A percentile compares a stretch with the other conserved stretches of the same genome.
These are phyloP conservation scores for Haliaeetus leucogaster DNA, from an alignment of 2,113 vertebrate genomes.

Conservation along the genomic window DNA sequence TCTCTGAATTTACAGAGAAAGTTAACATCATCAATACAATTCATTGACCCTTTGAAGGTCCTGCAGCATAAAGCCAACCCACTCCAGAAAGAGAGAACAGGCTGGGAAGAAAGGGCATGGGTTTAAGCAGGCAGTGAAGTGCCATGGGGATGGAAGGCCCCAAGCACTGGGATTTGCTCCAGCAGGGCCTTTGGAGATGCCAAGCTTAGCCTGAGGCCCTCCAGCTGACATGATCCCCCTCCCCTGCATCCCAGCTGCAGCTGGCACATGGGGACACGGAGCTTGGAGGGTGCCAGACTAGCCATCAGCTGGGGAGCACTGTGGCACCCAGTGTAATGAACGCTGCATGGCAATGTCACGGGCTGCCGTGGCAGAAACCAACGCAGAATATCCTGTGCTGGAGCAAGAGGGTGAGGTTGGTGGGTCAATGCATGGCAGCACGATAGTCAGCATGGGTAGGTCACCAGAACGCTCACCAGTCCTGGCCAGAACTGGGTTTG, in stretches of 20 bases:
- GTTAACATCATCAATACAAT: background rate
- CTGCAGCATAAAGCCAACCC: background rate
- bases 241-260: background rate
- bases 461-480: accelerated
- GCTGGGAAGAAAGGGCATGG: background rate
- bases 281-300: background rate
- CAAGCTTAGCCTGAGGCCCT: accelerated
- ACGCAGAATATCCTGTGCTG: background rate
- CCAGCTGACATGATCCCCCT: background rate
- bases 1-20: background rate
- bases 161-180: background rate
- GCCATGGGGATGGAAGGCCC: background rate
- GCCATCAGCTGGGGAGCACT: background rate
- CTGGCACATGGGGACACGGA: background rate
- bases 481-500: background rate
- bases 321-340: background rate
- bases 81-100: background rate
- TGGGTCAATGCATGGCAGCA: background rate
- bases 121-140: background rate
- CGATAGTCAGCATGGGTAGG: background rate
- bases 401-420: background rate
- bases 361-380: background rate
- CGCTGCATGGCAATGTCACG: background rate
- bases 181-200: background rate
- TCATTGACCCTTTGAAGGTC: background rate